Evolutionary conservation across 2,888 invertebrate species (phyloP), one percentile per base, ranked within the genome.

Genomic region (Peribatodes rhomboidaria): DNA sequence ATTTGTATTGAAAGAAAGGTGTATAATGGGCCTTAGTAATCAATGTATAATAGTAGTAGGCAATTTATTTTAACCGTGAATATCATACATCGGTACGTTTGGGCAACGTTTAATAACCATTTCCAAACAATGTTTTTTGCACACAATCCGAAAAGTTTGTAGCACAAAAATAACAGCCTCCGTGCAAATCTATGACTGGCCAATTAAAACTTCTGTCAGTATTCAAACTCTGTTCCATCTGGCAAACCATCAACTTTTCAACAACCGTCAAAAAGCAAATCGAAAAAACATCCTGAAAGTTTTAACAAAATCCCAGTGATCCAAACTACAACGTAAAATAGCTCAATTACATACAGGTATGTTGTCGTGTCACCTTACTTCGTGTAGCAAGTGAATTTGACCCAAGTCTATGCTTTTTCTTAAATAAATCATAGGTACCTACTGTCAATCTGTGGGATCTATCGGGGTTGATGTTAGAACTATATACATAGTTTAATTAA

Each of bases 201-300:
- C 62, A 66, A 67, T 63, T 61, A 63, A 58, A 69, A 66, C 62
- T 66, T 64, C 67, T 68, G 63, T 58, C 70, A 73, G 49, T 58
- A 71, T 73, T 76, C 74, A 75, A 80, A 77, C 60, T 18, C 49
- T 57, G 65, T 83, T 84, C 84, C 65, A 75, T 77, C 73, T 80
- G 76, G 65, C 76, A 71, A 42, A 68, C 64, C 60, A 68, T 74
- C 74, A 81, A 76, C 58, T 61, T 59, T 57, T 42, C 41, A 53
- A 37, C 31, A 65, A 44, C 66, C 63, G 62, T 67, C 72, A 70
- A 67, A 66, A 62, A 72, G 65, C 68, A 55, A 52, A 57, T 44
- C 64, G 53, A 68, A 68, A 62, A 71, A 65, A 47, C 47, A 54
- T 64, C 35, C 16, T 56, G 53, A 62, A 68, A 61, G 52, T 65